phyloP scores from a whole-genome alignment of 2,797 vertebrate genomes.

The Pseudochaenichthys georgianus region DNA sequence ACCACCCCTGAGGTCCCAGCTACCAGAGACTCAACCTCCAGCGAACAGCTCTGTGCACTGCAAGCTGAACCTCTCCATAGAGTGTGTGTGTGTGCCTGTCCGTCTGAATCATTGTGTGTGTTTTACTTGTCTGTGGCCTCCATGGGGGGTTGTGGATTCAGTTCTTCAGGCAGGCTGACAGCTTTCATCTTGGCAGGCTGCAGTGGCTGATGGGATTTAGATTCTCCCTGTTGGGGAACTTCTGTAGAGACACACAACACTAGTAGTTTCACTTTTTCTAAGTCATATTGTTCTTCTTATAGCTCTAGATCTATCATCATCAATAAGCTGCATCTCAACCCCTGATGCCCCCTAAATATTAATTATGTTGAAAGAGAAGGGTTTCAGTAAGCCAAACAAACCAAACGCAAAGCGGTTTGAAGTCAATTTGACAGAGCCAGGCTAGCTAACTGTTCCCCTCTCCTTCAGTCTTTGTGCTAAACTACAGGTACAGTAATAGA shows the following conservation, averaged over 20 bases:
- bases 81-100: slow-evolving; percentile 2
- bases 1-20: slow-evolving; percentile 61
- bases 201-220: slow-evolving; percentile 58
- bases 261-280: slow-evolving; percentile 18
- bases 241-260: slow-evolving; percentile 58
- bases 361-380: not conserved
- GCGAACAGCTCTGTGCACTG: slow-evolving; percentile 37
- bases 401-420: too few species aligned
- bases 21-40: slow-evolving; percentile 39
- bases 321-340: not conserved
- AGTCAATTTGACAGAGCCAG: too few species aligned
- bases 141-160: slow-evolving; percentile 53
- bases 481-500: not conserved
- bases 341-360: not conserved
- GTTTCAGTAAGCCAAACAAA: not conserved
- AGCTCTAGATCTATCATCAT: not conserved
- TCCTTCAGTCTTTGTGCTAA: not conserved
- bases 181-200: slow-evolving; percentile 66
- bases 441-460: too few species aligned
- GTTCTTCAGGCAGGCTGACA: slow-evolving; percentile 54
- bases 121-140: slow-evolving; percentile 71
- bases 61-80: slow-evolving; percentile 42
- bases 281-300: not conserved
- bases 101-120: slow-evolving; percentile 38
- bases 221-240: slow-evolving; percentile 57